Base-by-base conservation (phyloP, 53 echinoderm and acorn worm genomes). In the Pentamera pediparva region DNA sequence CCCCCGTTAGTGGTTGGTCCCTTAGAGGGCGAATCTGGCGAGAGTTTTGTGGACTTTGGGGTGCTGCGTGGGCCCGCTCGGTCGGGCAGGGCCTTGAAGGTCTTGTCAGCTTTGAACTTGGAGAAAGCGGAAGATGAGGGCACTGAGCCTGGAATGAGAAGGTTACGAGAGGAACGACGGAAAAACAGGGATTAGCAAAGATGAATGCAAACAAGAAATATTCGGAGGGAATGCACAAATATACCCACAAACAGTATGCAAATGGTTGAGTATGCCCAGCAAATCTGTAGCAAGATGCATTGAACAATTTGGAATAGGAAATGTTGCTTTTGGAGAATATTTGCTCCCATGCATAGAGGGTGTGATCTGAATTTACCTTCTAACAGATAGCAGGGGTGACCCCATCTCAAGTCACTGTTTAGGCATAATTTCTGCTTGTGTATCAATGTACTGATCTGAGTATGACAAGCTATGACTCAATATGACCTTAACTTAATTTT, bases 81-180 rank as follows among this genome's bases (percentile, higher is more conserved):
- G 45, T 67, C 75, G 52, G 39, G 75, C 65, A 69, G 82, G 75
- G 36, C 75, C 55, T 39, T 79, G 53, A 9, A 47, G 76, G 79
- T 65, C 69, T 50, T 65, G 40, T 12, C 69, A 37, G 43, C 60
- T 67, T 60, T 79, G 85, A 39, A 53, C 17, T 47, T 67, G 41
- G 15, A 70, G 39, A 65, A 65, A 19, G 65, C 65, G 37, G 67
- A 67, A 39, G 45, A 62, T 34, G 63, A 34, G 17, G 57, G 74
- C 37, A 56, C 37, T 56, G 72, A 55, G 38, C 39, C 56, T 52
- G 59, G 58, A 39, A 58, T 29, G 29, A 57, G 58, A 27, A 57
- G 48, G 48, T 40, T 8, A 58, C 22, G 36, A 75, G 30, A 57
- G 41, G 39, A 28, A 58, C 58, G 39, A 30, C 37, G 41, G 59